Conservation (phyloP, 2,888 invertebrate species). For the Bugula neritina region DNA sequence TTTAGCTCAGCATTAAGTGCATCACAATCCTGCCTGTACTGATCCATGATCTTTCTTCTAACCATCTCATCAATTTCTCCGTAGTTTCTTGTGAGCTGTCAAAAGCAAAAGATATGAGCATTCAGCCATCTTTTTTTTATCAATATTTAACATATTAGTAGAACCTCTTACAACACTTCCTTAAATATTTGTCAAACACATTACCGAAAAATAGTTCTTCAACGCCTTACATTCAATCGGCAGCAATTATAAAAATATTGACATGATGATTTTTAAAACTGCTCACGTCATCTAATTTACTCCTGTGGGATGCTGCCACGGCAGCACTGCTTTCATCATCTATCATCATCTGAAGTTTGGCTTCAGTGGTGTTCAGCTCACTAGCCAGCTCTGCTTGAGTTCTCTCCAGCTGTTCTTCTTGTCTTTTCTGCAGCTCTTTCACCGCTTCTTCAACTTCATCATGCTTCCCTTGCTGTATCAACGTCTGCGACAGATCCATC, state of each 20-base stretch:
- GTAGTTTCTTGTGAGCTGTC: constrained; percentile 34
- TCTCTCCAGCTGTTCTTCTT: constrained; percentile 39
- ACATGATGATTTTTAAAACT: too few relatives aligned
- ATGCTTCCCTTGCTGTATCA: constrained; percentile 42
- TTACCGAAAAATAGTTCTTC: too few relatives aligned
- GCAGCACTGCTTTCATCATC: constrained; percentile 39
- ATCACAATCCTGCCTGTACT: constrained; percentile 40
- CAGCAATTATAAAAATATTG: too few relatives aligned
- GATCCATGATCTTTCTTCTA: constrained; percentile 42
- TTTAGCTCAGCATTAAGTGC: constrained; percentile 37
- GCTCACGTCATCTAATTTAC: constrained; percentile 34
- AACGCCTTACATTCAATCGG: too few relatives aligned
- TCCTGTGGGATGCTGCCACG: constrained; percentile 34
- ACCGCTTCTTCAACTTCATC: constrained; percentile 42
- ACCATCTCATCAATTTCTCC: constrained; percentile 35
- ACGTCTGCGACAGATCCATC: constrained; percentile 41
- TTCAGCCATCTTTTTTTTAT: too few relatives aligned
- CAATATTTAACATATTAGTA: too few relatives aligned
- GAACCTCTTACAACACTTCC: too few relatives aligned
- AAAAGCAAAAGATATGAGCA: neutral
- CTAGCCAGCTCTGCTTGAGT: constrained; percentile 41
- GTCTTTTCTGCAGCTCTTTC: constrained; percentile 37
- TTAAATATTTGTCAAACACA: too few relatives aligned
- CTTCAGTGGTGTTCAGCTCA: constrained; percentile 41
- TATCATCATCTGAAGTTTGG: constrained; percentile 32